Conservation (phyloP, 2,797 vertebrate genomes). For the Brachyalestes nurse region DNA sequence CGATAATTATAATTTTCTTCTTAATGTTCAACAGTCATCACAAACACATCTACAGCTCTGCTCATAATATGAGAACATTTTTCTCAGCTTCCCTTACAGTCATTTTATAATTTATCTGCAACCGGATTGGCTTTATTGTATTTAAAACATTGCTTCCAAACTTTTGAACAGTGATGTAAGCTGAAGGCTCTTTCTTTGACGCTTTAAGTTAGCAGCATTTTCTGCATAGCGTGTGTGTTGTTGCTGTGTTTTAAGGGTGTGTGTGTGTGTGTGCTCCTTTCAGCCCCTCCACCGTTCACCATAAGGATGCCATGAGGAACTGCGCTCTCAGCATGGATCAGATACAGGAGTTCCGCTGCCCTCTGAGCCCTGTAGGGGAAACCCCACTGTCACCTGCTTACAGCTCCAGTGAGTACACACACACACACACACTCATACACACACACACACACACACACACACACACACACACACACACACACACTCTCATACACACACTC, state of each 20-base stretch:
- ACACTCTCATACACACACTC: too few species aligned
- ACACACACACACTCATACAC: conserved; percentile 21
- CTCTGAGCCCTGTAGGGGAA: conserved; percentile 91
- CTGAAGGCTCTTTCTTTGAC: neutral
- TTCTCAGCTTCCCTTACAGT: too few species aligned
- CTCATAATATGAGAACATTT: too few species aligned
- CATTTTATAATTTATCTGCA: too few species aligned
- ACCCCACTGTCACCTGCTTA: conserved; percentile 88
- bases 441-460: neutral
- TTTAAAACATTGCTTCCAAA: neutral
- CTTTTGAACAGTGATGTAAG: neutral
- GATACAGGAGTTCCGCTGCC: conserved; percentile 93
- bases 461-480: too few species aligned
- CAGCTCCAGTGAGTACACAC: conserved; percentile 83
- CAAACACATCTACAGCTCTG: too few species aligned
- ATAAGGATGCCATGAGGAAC: conserved; percentile 94
- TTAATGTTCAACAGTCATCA: too few species aligned
- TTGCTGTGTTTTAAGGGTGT: conserved; percentile 31
- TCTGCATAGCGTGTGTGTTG: neutral
- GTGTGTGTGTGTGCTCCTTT: conserved; percentile 43
- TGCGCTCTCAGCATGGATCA: conserved; percentile 97
- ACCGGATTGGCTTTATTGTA: too few species aligned
- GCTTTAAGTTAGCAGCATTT: neutral
- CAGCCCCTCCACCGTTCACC: conserved; percentile 89
- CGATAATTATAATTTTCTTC: too few species aligned